phyloP scores from a whole-genome alignment of 2,113 vertebrate genomes.

The Vanacampus margaritifer region DNA sequence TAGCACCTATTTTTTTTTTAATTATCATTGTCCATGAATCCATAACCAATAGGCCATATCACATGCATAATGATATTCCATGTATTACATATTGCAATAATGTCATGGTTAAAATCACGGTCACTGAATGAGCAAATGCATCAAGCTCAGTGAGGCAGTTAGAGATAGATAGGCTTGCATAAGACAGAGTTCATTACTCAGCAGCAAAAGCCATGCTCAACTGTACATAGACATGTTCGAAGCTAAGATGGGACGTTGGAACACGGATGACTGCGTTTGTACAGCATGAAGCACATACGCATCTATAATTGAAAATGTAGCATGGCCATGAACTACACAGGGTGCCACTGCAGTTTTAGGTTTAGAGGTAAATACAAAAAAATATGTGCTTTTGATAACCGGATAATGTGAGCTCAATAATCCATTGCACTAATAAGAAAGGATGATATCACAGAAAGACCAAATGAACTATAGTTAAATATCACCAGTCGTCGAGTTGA shows the following conservation, averaged over 20 bases:
- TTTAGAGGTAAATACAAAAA: too few relatives aligned
- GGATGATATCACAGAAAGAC: too few relatives aligned
- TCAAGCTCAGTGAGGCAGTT: conserved; percentile 24
- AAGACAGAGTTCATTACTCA: conserved; percentile 19
- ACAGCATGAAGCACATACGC: background rate
- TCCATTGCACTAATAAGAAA: too few relatives aligned
- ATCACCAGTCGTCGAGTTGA: too few relatives aligned
- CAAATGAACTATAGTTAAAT: too few relatives aligned
- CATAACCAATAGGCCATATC: too few relatives aligned
- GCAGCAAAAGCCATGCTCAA: background rate
- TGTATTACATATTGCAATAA: too few relatives aligned
- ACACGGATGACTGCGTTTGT: conserved; percentile 1
- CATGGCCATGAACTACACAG: background rate
- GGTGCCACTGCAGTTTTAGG: background rate
- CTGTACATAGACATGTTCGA: background rate
- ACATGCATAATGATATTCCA: background rate
- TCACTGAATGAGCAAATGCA: conserved; percentile 4
- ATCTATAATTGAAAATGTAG: background rate
- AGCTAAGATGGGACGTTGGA: background rate
- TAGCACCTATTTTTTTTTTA: background rate
- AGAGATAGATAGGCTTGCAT: conserved; percentile 15
- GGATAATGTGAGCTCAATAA: too few relatives aligned
- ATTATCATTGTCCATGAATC: too few relatives aligned
- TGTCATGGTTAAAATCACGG: background rate
- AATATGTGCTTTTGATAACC: too few relatives aligned